phyloP scores from a whole-genome alignment of 2,888 invertebrate genomes.

The Scaptomyza parva region DNA sequence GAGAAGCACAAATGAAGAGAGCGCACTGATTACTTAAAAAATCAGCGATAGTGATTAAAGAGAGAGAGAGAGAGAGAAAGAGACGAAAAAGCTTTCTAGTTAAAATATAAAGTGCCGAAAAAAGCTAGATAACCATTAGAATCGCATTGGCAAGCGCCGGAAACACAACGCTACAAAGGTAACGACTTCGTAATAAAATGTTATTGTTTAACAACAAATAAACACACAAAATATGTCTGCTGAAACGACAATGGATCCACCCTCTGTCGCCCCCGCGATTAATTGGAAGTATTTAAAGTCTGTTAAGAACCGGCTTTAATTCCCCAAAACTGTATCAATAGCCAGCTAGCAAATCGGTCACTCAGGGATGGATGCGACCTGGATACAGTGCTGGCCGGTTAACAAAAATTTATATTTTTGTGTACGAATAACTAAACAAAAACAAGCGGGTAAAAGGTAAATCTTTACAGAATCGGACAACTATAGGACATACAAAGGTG shows the following conservation, averaged over 20 bases:
- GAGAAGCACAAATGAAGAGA: constrained; percentile 1
- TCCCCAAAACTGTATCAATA: too few species aligned
- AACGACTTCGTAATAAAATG: neutral
- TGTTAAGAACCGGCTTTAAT: too few species aligned
- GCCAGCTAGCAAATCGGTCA: too few species aligned
- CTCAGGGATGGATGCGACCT: too few species aligned
- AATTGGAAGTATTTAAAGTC: too few species aligned
- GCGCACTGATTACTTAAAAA: neutral
- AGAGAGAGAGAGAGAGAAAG: constrained; percentile 11
- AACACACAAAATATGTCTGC: constrained; percentile 29
- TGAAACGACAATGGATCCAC: constrained; percentile 18
- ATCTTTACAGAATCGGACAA: too few species aligned
- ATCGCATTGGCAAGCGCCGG: neutral
- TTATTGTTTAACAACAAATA: neutral
- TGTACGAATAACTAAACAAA: too few species aligned
- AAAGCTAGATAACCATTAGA: constrained; percentile 20
- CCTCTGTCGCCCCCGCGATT: neutral
- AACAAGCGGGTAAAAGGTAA: too few species aligned
- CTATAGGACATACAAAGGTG: too few species aligned
- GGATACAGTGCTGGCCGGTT: too few species aligned
- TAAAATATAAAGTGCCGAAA: neutral
- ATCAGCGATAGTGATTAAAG: neutral
- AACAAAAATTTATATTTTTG: too few species aligned
- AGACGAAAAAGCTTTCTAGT: constrained; percentile 19
- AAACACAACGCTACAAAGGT: neutral